These are phyloP conservation scores for Burhinus oedicnemus DNA, from an alignment of 2,113 vertebrate genomes.

Conservation along the genomic window DNA sequence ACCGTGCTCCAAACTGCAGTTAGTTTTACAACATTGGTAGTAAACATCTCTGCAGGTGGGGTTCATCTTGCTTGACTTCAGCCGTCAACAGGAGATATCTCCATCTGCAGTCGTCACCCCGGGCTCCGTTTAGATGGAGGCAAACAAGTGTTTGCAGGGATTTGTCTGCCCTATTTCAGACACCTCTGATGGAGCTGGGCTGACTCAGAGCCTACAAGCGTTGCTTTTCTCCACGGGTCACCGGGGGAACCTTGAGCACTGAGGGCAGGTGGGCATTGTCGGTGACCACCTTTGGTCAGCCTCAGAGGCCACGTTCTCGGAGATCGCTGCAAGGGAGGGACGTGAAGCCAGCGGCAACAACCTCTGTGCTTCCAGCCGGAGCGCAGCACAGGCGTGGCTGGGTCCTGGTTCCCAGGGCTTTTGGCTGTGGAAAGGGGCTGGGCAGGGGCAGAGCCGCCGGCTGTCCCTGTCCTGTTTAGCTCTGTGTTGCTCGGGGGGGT, in stretches of 20 bases:
- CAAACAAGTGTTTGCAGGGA: neutral
- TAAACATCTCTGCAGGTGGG: neutral
- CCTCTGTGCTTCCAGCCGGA: neutral
- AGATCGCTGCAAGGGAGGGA: neutral
- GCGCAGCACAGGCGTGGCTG: neutral
- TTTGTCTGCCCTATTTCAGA: neutral
- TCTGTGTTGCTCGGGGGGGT: neutral
- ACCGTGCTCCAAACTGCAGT: neutral
- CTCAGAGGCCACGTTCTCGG: rapidly evolving
- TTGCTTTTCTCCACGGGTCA: neutral
- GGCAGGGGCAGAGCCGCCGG: neutral
- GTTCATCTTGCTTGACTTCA: neutral
- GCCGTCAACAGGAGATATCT: neutral
- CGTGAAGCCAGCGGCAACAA: rapidly evolving
- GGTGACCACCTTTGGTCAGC: neutral
- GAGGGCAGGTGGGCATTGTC: neutral
- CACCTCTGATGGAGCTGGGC: neutral
- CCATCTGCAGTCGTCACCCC: neutral
- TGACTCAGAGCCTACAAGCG: neutral
- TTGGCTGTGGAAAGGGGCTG: neutral
- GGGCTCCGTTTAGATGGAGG: neutral
- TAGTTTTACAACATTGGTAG: neutral
- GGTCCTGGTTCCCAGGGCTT: neutral
- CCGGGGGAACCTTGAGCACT: neutral
- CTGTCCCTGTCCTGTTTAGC: neutral